Percentiles rank a stretch among this genome's conserved stretches.
These are phyloP conservation scores for Neoascia interrupta DNA, from an alignment of 2,888 invertebrate species.

Conservation along the genomic window DNA sequence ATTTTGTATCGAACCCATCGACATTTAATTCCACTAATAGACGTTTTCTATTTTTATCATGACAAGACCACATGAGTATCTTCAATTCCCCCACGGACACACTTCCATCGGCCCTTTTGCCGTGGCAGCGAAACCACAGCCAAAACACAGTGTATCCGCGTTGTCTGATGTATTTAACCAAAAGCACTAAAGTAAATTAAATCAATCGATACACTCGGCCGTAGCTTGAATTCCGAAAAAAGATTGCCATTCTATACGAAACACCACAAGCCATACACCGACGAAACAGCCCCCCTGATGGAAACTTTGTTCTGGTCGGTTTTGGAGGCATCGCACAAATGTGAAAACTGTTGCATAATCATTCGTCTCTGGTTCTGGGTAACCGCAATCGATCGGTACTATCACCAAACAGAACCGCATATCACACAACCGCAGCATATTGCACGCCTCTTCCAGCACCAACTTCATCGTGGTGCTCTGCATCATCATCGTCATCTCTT, in stretches of 20 bases:
- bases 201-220: conserved; percentile 37
- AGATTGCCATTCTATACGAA: neutral
- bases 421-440: conserved; percentile 64
- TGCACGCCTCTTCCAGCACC: conserved; percentile 26
- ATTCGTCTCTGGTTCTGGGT: conserved; percentile 41
- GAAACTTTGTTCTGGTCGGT: conserved; percentile 14
- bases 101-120: neutral
- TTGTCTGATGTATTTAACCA: conserved; percentile 10
- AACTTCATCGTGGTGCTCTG: conserved; percentile 15
- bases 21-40: conserved; percentile 29
- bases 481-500: conserved; percentile 27
- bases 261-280: conserved; percentile 12
- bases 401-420: conserved; percentile 62
- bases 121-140: conserved; percentile 16
- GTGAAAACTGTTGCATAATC: conserved; percentile 58
- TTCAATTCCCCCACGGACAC: neutral
- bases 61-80: conserved; percentile 16
- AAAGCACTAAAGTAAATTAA: conserved; percentile 53
- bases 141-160: neutral
- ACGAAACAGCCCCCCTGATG: conserved; percentile 4
- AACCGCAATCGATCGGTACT: conserved; percentile 61
- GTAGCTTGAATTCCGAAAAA: conserved; percentile 24
- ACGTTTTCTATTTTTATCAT: conserved; percentile 12
- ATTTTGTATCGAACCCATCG: conserved; percentile 20
- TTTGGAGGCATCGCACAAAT: conserved; percentile 10